Conservation (phyloP, 2,888 invertebrate species). For the Hoplodrina ambigua region DNA sequence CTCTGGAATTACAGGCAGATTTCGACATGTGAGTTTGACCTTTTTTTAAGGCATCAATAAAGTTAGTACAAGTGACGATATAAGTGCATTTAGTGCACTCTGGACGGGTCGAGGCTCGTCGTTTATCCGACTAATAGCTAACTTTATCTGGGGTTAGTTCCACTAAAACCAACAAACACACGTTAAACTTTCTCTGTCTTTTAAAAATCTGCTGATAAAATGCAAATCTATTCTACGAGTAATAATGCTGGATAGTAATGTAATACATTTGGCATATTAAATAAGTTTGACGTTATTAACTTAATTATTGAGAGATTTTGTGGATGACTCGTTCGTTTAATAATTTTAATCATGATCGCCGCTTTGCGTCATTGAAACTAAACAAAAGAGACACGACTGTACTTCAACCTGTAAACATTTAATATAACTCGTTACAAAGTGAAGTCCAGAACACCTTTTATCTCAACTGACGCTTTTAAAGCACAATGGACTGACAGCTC, state of each 20-base stretch:
- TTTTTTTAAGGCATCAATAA: background rate
- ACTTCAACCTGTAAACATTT: background rate
- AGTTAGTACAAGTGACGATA: background rate
- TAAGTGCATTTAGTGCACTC: background rate
- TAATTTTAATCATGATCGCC: background rate
- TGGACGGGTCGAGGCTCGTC: background rate
- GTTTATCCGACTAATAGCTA: too few species aligned
- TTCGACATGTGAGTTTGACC: background rate
- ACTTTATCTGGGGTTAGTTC: too few species aligned
- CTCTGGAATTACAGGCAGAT: background rate
- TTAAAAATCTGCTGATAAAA: too few species aligned
- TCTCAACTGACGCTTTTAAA: constrained; percentile 27
- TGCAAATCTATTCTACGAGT: too few species aligned
- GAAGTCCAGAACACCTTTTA: constrained; percentile 26
- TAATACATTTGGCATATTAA: too few species aligned
- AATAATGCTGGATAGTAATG: too few species aligned
- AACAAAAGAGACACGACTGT: background rate
- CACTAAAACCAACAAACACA: too few species aligned
- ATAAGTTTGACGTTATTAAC: too few species aligned
- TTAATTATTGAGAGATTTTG: too few species aligned
- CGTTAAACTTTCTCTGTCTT: too few species aligned
- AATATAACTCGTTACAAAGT: constrained; percentile 11
- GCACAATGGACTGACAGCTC: constrained; percentile 36
- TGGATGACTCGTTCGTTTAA: too few species aligned
- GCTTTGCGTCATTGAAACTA: background rate